A percentile compares a stretch with the other conserved stretches of the same genome.
These are phyloP conservation scores for Carcharodon carcharias DNA, from an alignment of 2,797 vertebrate genomes.

Conservation along the genomic window DNA sequence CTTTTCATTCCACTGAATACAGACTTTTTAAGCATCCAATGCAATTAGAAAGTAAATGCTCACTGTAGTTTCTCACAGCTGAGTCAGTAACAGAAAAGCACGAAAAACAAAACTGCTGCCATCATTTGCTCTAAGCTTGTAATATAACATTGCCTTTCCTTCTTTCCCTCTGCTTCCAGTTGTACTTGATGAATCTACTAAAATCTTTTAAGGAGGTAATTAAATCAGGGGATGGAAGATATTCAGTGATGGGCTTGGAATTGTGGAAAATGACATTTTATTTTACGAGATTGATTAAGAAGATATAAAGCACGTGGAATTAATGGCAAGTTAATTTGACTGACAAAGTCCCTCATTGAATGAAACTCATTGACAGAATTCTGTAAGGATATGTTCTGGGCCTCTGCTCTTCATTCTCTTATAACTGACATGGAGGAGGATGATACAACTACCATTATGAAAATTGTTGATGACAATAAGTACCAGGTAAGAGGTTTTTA, in stretches of 20 bases:
- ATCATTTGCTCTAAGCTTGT: background rate
- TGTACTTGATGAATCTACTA: background rate
- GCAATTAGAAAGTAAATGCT: background rate
- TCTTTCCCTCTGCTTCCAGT: background rate
- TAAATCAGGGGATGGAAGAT: constrained; percentile 9
- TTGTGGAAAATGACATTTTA: background rate
- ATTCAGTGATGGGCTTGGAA: background rate
- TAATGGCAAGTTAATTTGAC: constrained; percentile 9
- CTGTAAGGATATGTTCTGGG: background rate
- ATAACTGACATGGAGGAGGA: background rate
- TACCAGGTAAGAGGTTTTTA: background rate
- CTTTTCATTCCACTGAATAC: background rate
- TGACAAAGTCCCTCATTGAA: background rate
- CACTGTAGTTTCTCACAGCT: background rate
- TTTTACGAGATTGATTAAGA: constrained; percentile 19
- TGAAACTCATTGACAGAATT: background rate
- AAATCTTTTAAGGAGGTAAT: background rate
- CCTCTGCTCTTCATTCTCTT: background rate
- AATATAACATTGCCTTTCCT: background rate
- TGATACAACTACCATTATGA: background rate
- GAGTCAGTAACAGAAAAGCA: background rate
- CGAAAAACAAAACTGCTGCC: background rate
- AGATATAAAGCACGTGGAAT: background rate
- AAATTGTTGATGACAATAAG: background rate
- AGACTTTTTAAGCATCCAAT: background rate